Evolutionary conservation across 1,140 invertebrate species (phyloP), one percentile per base, ranked within the genome.

Genomic region (Cotesia chilonis): DNA sequence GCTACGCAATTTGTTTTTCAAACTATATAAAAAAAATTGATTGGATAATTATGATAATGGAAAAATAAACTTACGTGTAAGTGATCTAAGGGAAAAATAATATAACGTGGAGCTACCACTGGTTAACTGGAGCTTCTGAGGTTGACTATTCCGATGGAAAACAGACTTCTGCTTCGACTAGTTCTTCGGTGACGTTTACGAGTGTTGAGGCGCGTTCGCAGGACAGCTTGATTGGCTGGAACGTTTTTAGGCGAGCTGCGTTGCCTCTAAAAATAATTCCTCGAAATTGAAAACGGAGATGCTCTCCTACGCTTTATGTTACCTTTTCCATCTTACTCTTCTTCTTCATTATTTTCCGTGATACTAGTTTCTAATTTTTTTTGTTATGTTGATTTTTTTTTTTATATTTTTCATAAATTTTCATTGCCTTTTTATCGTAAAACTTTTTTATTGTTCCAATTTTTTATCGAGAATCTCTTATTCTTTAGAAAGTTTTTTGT

Each of bases 201-300:
- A 74, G 57, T 61, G 20, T n/a, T 57, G 20, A 47, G 54, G 64
- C 41, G 63, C 51, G 51, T 60, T n/a, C 69, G 57, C 64, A 76
- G 72, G 70, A 74, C 64, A 68, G 74, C 57, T 65, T 76, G 75
- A 76, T 76, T 76, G 75, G 75, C 75, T 76, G 75, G 75, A 76
- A 76, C 71, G 65, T 55, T 76, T 76, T 76, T 71, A 68, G 75
- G 75, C 70, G 70, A 71, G 72, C 72, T 54, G 65, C 69, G 57
- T 69, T 68, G 37, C 63, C 35, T 68, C 75, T 76, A 73, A 76
- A 76, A 76, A 74, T 76, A 76, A 73, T 68, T 68, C 41, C 41
- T 47, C 37, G 74, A 74, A 76, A 75, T 71, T 72, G 71, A 72
- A 75, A 73, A 76, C 75, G 59, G 70, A 73, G 69, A 51, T 69